phyloP scores from a whole-genome alignment of 2,888 invertebrate genomes.

The Chymomyza caudatula region DNA sequence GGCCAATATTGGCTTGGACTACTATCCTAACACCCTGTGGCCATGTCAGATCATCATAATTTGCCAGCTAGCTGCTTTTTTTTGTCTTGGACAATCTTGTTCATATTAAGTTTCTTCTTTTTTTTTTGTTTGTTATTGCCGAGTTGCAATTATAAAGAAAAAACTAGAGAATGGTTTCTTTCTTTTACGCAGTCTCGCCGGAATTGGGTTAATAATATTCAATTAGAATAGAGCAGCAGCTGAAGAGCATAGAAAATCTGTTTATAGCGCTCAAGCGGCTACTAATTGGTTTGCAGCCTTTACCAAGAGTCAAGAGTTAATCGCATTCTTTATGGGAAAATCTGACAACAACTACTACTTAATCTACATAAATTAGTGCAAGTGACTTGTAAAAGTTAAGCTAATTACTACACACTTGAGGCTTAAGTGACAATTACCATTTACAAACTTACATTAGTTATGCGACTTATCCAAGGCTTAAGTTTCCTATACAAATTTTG shows the following conservation, averaged over 20 bases:
- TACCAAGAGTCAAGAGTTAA: slow-evolving; percentile 13
- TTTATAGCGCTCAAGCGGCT: slow-evolving; percentile 44
- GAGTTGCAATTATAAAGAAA: slow-evolving; percentile 53
- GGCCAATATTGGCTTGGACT: neutral
- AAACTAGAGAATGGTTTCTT: slow-evolving; percentile 17
- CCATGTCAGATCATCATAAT: slow-evolving; percentile 47
- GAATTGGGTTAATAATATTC: slow-evolving; percentile 67
- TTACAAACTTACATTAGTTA: neutral
- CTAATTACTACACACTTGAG: slow-evolving; percentile 21
- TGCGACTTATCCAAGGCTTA: slow-evolving; percentile 31
- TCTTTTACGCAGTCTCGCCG: slow-evolving; percentile 31
- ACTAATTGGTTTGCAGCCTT: slow-evolving; percentile 46
- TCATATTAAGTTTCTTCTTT: slow-evolving; percentile 2
- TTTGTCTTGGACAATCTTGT: slow-evolving; percentile 10
- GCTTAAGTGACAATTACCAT: slow-evolving; percentile 17
- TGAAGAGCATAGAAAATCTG: slow-evolving; percentile 15
- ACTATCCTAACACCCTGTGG: slow-evolving; percentile 1
- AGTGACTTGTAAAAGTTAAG: slow-evolving; percentile 19
- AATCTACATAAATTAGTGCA: slow-evolving; percentile 49
- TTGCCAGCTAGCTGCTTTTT: slow-evolving; percentile 42
- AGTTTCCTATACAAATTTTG: too few species aligned
- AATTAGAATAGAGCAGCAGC: slow-evolving; percentile 53
- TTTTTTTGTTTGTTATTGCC: slow-evolving; percentile 1
- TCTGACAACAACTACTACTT: slow-evolving; percentile 7
- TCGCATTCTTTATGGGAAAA: slow-evolving; percentile 50